These are phyloP conservation scores for Cichlasoma orientale DNA, from an alignment of 2,797 vertebrate species.

Conservation along the genomic window DNA sequence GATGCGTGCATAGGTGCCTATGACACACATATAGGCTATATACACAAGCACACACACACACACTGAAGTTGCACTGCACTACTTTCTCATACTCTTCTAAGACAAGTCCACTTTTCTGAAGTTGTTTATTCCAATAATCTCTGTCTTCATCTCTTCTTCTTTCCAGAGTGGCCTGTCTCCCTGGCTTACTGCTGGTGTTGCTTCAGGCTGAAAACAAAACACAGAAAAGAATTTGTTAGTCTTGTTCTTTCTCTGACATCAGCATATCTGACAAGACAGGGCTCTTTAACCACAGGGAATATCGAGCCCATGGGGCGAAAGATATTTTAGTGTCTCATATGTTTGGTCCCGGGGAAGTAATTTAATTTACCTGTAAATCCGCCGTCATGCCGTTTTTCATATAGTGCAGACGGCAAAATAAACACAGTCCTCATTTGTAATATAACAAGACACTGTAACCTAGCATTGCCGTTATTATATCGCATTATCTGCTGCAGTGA, in stretches of 20 bases:
- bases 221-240: slow-evolving; percentile 66
- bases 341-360: slow-evolving; percentile 28
- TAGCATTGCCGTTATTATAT: slow-evolving; percentile 23
- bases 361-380: slow-evolving; percentile 54
- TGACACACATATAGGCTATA: neutral
- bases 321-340: slow-evolving; percentile 30
- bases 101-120: slow-evolving; percentile 49
- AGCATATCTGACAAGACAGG: slow-evolving; percentile 49
- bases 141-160: slow-evolving; percentile 42
- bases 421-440: slow-evolving; percentile 16
- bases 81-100: slow-evolving; percentile 46
- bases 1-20: slow-evolving; percentile 17
- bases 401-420: slow-evolving; percentile 6
- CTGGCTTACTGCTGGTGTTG: slow-evolving; percentile 79
- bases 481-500: neutral
- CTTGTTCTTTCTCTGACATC: slow-evolving; percentile 43
- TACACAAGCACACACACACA: slow-evolving; percentile 1
- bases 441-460: slow-evolving; percentile 16
- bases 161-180: slow-evolving; percentile 41
- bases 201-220: slow-evolving; percentile 79
- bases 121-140: slow-evolving; percentile 56
- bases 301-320: slow-evolving; percentile 26
- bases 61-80: slow-evolving; percentile 32
- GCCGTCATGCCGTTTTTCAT: slow-evolving; percentile 22
- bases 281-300: slow-evolving; percentile 52